Base-by-base conservation (phyloP, 1,140 invertebrate species). In the Drosophila obscura region DNA sequence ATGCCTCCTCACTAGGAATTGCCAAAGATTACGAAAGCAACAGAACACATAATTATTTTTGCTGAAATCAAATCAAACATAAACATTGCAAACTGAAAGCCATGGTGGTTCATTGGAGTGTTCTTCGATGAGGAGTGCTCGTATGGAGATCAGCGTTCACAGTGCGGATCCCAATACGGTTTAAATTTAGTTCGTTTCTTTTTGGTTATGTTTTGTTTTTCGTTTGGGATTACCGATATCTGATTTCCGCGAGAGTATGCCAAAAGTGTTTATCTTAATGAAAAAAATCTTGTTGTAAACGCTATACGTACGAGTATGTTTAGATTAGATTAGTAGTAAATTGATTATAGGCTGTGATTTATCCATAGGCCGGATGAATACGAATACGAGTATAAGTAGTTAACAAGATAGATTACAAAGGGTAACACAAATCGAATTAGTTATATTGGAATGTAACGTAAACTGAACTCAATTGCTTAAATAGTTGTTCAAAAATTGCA, bases 211-310 rank as follows among this genome's bases (percentile, higher is more conserved):
- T 24, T 24, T 24, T 4, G 22, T 4, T 24, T 24, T 24, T 24
- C 4, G 4, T 39, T 39, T 39, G 4, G 35, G 35, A 39, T 39
- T 39, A 8, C 31, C 31, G 39, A 77, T 80, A 77, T 88, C 68
- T 13, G 65, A 88, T 88, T 82, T 73, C 68, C 65, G 35, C 35
- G 69, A 71, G 66, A 71, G 73, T 87, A 83, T 73, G 79, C 83
- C 83, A 83, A 88, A 89, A 74, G 84, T 89, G 84, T 89, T 90
- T 89, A 89, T 89, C 84, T 89, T 89, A 89, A 89, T 89, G 77
- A 90, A 89, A 88, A 89, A 89, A 89, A 84, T 85, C 78, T 65
- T 83, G 67, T 68, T 82, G 68, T 65, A 79, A 57, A 73, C 75
- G 43, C 52, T 76, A 73, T 76, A 63, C 57, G 61, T 66, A 75